Evolutionary conservation across 2,888 invertebrate species (phyloP).

Genomic region (Dryomyza anilis): DNA sequence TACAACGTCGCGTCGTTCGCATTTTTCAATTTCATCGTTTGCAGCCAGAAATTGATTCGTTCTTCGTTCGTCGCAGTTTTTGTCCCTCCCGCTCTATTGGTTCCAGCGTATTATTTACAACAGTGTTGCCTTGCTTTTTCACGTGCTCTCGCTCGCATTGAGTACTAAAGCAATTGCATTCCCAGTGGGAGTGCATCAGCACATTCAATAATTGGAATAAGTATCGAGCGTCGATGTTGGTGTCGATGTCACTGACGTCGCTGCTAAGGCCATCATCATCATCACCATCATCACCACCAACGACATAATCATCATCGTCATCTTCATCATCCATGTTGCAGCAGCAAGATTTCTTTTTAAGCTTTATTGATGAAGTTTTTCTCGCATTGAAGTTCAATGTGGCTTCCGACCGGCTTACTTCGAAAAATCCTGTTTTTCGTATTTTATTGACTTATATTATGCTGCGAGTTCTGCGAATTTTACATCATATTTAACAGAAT

Average conservation of each 20-base stretch:
- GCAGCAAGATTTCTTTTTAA: neutral
- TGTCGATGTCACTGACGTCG: neutral
- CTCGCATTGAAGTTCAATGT: neutral
- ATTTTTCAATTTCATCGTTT: neutral
- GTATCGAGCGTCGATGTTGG: neutral
- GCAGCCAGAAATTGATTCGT: neutral
- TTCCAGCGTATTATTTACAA: neutral
- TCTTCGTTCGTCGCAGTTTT: neutral
- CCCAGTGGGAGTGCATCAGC: neutral
- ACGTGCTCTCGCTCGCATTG: neutral
- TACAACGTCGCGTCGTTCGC: neutral
- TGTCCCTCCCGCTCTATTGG: slow-evolving; percentile 6
- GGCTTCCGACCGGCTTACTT: neutral
- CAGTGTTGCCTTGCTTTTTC: neutral
- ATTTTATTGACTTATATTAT: neutral
- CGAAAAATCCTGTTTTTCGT: neutral
- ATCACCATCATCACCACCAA: neutral
- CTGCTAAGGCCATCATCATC: neutral
- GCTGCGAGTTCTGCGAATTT: no score
- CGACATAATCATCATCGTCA: neutral
- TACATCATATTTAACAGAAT: no score
- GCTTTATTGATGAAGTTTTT: neutral
- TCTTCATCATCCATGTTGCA: neutral
- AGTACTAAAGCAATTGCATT: neutral
- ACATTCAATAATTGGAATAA: slow-evolving; percentile 7